phyloP scores from a whole-genome alignment of 2,797 vertebrate genomes.

The Hapalemur alaotrensis region DNA sequence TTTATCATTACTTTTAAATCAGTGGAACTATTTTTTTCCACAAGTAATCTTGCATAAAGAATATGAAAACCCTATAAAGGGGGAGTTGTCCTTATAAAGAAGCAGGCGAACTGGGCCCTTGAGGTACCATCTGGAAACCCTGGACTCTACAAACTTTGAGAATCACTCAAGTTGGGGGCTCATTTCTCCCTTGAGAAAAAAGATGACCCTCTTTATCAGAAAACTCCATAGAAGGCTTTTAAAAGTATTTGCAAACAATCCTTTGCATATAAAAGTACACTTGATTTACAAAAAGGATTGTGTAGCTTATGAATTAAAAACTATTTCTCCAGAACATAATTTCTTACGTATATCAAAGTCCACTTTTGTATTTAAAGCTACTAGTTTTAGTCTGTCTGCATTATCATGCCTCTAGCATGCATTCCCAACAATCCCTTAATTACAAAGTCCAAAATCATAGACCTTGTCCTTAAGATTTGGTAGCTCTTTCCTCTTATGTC shows the following conservation, averaged over 20 bases:
- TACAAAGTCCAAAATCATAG: background rate
- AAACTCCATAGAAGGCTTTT: background rate
- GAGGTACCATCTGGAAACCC: background rate
- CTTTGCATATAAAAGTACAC: background rate
- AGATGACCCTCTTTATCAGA: background rate
- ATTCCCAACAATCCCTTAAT: background rate
- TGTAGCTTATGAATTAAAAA: background rate
- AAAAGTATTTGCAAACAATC: background rate
- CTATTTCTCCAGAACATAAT: background rate
- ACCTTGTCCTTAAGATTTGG: background rate
- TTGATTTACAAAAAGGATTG: background rate
- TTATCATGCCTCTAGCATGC: background rate
- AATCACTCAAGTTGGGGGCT: background rate
- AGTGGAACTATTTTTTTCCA: background rate
- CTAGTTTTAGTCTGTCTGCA: background rate
- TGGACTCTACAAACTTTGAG: background rate
- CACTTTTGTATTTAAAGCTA: background rate
- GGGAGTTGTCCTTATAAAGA: background rate
- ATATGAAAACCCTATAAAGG: background rate
- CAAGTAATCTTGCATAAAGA: background rate
- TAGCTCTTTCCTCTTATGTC: background rate
- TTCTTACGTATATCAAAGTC: background rate
- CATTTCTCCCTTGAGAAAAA: background rate
- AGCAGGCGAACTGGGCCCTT: background rate
- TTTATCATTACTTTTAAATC: background rate